A percentile compares a stretch with the other conserved stretches of the same genome.
phyloP scores from a whole-genome alignment of 2,888 invertebrate species.

The Nemotelus nigrinus region DNA sequence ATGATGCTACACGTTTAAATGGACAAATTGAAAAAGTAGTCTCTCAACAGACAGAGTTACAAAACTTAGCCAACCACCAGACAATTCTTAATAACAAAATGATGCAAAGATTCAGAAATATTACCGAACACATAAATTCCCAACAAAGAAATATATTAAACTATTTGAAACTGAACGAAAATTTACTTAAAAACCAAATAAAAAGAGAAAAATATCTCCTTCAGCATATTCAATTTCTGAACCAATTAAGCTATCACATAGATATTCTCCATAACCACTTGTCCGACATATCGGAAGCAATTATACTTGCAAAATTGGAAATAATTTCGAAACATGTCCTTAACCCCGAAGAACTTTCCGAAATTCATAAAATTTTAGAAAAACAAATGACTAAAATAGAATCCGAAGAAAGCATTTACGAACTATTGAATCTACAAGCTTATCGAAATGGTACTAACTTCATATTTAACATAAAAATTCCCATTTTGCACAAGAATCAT shows the following conservation, averaged over 20 bases:
- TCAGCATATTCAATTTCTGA: slow-evolving; percentile 28
- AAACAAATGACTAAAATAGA: slow-evolving; percentile 29
- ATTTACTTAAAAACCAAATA: slow-evolving; percentile 16
- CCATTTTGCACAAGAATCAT: slow-evolving; percentile 1
- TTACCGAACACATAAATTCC: slow-evolving; percentile 39
- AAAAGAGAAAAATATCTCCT: background rate
- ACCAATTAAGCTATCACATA: slow-evolving; percentile 37
- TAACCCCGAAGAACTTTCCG: slow-evolving; percentile 32
- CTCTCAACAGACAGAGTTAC: background rate
- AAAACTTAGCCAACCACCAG: slow-evolving; percentile 14
- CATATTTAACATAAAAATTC: slow-evolving; percentile 40
- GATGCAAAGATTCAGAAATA: slow-evolving; percentile 41
- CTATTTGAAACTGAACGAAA: slow-evolving; percentile 12
- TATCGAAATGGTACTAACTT: slow-evolving; percentile 29
- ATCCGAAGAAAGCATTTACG: slow-evolving; percentile 40
- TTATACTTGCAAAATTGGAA: slow-evolving; percentile 41
- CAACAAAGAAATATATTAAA: slow-evolving; percentile 34
- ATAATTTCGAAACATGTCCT: slow-evolving; percentile 44
- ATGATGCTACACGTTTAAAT: slow-evolving; percentile 25
- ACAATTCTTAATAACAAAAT: slow-evolving; percentile 30
- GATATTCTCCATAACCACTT: slow-evolving; percentile 40
- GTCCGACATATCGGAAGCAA: slow-evolving; percentile 40
- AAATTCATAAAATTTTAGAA: slow-evolving; percentile 23
- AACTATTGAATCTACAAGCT: slow-evolving; percentile 18
- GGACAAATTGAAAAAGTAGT: slow-evolving; percentile 16